Conservation (phyloP, 1,140 invertebrate species). For the Hyles vespertilio region DNA sequence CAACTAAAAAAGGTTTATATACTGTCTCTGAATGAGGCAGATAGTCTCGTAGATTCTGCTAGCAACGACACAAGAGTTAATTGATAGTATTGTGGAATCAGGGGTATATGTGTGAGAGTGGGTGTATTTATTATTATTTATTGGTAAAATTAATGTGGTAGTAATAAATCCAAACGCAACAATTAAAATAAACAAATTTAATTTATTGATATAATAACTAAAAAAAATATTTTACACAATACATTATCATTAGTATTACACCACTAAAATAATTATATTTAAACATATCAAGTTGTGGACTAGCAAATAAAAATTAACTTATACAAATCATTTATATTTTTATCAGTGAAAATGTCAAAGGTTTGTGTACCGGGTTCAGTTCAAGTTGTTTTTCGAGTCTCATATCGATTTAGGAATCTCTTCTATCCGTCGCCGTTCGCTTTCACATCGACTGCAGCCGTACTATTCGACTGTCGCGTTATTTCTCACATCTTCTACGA, state of each 20-base stretch:
- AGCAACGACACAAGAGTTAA: neutral
- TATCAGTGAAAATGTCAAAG: conserved; percentile 21
- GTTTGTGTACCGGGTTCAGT: neutral
- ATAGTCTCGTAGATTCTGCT: neutral
- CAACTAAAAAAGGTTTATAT: too few species aligned
- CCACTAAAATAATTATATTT: conserved; percentile 69
- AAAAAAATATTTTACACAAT: conserved; percentile 72
- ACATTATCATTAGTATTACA: conserved; percentile 74
- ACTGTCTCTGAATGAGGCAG: too few species aligned
- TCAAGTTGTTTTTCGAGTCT: too few species aligned
- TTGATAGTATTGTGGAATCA: neutral
- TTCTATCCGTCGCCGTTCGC: too few species aligned
- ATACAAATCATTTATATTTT: conserved; percentile 46
- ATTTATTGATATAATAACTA: conserved; percentile 73
- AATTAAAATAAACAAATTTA: conserved; percentile 72
- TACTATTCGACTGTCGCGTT: too few species aligned
- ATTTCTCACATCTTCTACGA: too few species aligned
- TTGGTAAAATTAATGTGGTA: too few species aligned
- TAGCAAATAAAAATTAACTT: conserved; percentile 72
- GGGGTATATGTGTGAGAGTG: neutral
- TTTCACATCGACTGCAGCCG: too few species aligned
- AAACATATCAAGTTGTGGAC: conserved; percentile 69
- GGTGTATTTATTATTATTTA: too few species aligned
- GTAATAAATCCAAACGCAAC: conserved; percentile 3
- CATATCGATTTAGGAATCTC: too few species aligned